Percentiles rank a stretch among this genome's conserved stretches.
Conservation (phyloP, 2,888 invertebrate genomes). For the Idaea straminata region DNA sequence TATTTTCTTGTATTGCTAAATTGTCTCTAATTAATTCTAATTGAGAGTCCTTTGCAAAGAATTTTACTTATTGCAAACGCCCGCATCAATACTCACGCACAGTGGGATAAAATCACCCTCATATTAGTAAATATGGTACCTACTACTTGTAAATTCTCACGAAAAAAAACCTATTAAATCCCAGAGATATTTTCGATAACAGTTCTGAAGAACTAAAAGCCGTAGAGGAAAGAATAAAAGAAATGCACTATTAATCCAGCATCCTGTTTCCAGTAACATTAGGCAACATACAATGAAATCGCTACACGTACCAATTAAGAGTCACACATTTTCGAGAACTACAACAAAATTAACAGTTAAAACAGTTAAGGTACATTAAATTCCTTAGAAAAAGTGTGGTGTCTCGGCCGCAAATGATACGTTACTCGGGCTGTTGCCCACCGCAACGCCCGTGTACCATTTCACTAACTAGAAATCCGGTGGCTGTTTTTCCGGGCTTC, state of each 20-base stretch:
- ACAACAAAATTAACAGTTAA: conserved; percentile 48
- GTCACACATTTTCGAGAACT: conserved; percentile 47
- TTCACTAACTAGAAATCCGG: conserved; percentile 77
- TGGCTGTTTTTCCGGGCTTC: conserved; percentile 75
- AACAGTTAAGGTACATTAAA: conserved; percentile 53
- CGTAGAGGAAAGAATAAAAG: conserved; percentile 43
- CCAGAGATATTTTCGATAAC: conserved; percentile 37
- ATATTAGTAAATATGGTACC: conserved; percentile 31
- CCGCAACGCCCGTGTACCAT: conserved; percentile 56
- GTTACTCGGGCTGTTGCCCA: conserved; percentile 53
- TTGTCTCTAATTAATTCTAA: conserved; percentile 79
- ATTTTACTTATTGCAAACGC: conserved; percentile 63
- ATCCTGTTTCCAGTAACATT: conserved; percentile 46
- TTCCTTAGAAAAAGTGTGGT: conserved; percentile 56
- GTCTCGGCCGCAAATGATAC: conserved; percentile 44
- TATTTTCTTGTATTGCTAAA: conserved; percentile 74
- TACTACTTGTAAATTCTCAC: conserved; percentile 52
- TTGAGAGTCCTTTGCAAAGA: conserved; percentile 72
- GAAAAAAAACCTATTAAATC: conserved; percentile 44
- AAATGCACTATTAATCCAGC: conserved; percentile 32
- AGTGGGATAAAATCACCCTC: conserved; percentile 57
- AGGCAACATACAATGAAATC: conserved; percentile 44
- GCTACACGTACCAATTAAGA: conserved; percentile 49
- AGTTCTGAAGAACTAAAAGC: conserved; percentile 35
- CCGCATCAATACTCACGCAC: conserved; percentile 55